phyloP scores from a whole-genome alignment of 2,888 invertebrate genomes.

The Eugnorisma glareosa region DNA sequence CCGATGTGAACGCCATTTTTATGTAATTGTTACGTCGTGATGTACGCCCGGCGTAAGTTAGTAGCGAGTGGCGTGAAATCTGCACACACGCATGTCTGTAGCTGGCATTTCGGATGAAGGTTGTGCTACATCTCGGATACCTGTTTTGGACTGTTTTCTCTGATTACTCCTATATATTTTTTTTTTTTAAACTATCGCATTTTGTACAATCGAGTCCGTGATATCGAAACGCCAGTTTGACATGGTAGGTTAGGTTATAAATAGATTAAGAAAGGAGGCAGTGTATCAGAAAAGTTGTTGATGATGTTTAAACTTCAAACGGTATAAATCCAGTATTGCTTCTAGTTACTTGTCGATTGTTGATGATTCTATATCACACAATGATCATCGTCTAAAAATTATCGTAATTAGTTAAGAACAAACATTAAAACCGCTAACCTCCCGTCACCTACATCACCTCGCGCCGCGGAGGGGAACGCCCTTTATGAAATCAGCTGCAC shows the following conservation, averaged over 20 bases:
- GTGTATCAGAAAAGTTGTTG: too few relatives aligned
- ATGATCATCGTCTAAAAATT: neutral
- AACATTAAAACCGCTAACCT: conserved; percentile 63
- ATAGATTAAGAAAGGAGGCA: too few relatives aligned
- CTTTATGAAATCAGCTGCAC: conserved; percentile 87
- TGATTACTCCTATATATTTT: neutral
- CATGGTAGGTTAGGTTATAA: too few relatives aligned
- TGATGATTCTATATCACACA: neutral
- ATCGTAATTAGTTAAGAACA: neutral
- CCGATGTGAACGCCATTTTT: conserved; percentile 90
- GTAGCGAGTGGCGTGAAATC: conserved; percentile 68
- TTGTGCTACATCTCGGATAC: neutral
- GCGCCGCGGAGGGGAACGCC: conserved; percentile 85
- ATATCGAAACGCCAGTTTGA: too few relatives aligned
- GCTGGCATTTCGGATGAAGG: neutral
- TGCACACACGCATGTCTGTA: conserved; percentile 13
- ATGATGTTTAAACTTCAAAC: too few relatives aligned
- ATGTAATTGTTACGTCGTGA: conserved; percentile 90
- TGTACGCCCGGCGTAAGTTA: conserved; percentile 73
- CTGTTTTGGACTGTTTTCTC: neutral
- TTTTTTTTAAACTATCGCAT: neutral
- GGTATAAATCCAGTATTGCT: too few relatives aligned
- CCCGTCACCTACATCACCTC: conserved; percentile 72
- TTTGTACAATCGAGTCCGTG: neutral
- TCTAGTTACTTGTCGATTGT: too few relatives aligned